Evolutionary conservation across 2,113 vertebrate genomes (phyloP).

Genomic region (Leptocoma aspasia): DNA sequence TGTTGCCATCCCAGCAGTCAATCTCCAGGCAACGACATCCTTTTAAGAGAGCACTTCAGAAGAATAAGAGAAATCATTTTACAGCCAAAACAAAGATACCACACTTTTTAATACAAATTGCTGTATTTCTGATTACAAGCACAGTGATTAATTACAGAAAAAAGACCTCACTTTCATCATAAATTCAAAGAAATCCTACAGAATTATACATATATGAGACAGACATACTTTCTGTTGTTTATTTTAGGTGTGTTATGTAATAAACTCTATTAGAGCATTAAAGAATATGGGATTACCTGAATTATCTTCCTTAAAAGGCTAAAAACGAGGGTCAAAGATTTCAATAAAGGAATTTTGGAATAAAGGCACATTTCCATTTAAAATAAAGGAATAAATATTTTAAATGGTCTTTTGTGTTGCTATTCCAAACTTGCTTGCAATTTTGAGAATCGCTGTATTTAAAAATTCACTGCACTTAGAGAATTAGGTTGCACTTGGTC

Average conservation of each 20-base stretch:
- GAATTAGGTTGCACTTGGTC: background rate
- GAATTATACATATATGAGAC: background rate
- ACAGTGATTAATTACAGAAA: background rate
- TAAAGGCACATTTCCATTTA: background rate
- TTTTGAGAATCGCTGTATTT: background rate
- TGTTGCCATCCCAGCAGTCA: constrained; percentile 86
- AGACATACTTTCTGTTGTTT: background rate
- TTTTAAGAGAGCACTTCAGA: constrained; percentile 80
- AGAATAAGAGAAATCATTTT: background rate
- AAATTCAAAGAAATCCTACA: background rate
- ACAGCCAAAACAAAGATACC: background rate
- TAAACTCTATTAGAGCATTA: background rate
- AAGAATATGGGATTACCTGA: background rate
- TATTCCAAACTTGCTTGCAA: background rate
- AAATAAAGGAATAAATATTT: background rate
- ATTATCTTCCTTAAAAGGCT: background rate
- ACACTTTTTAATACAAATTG: background rate
- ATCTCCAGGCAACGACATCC: constrained; percentile 91
- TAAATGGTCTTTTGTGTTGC: background rate
- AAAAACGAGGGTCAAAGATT: background rate
- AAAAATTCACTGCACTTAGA: background rate
- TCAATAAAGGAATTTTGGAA: background rate
- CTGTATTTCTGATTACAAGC: background rate
- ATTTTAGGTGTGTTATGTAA: background rate
- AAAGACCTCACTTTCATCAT: fast-evolving